A percentile compares a stretch with the other conserved stretches of the same genome.
These are phyloP conservation scores for Drosophila orosa DNA, from an alignment of 1,140 invertebrate genomes.

Conservation along the genomic window DNA sequence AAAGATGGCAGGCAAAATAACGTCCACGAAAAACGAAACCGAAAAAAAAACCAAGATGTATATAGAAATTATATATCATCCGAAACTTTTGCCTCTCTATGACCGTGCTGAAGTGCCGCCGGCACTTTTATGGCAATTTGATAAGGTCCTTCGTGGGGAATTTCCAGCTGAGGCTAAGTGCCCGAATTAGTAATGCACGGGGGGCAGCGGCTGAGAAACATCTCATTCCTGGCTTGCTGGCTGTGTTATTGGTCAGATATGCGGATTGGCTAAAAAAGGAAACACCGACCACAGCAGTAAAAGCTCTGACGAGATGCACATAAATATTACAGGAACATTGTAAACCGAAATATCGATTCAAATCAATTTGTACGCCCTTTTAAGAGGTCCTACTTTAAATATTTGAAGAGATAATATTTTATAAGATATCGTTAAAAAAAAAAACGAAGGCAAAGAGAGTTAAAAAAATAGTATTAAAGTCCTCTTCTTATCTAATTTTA, in stretches of 20 bases:
- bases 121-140: constrained; percentile 75
- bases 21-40: constrained; percentile 16
- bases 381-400: background rate
- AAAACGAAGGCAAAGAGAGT: fast-evolving
- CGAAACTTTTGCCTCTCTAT: constrained; percentile 57
- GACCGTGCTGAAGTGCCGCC: constrained; percentile 48
- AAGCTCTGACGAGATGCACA: background rate
- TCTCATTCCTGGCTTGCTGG: constrained; percentile 18
- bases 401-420: background rate
- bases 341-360: background rate
- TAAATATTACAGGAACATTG: background rate
- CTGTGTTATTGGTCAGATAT: constrained; percentile 21
- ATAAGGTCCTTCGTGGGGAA: constrained; percentile 51
- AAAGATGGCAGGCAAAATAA: constrained; percentile 55
- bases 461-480: too few species aligned
- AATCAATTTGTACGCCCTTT: background rate
- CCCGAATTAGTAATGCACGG: constrained; percentile 63
- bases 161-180: constrained; percentile 72
- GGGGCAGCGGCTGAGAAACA: constrained; percentile 3
- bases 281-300: background rate
- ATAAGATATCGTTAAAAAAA: background rate
- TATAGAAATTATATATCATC: constrained; percentile 50
- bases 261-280: constrained; percentile 3
- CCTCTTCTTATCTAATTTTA: background rate
- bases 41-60: constrained; percentile 28